phyloP scores from a whole-genome alignment of 2,888 invertebrate genomes.

The Spilarctia lutea region DNA sequence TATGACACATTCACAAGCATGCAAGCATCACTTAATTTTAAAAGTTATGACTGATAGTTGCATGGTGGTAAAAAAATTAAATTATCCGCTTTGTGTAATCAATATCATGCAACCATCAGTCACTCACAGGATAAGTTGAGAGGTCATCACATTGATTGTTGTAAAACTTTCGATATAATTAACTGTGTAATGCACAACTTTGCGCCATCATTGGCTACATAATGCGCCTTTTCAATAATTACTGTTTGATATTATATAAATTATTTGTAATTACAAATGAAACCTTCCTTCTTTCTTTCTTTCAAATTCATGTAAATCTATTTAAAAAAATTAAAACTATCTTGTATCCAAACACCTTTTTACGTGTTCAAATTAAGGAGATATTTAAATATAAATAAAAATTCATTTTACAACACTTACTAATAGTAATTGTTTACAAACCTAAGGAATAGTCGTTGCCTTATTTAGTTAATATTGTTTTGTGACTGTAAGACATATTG shows the following conservation, averaged over 20 bases:
- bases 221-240: conserved; percentile 37
- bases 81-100: neutral
- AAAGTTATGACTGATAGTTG: neutral
- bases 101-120: neutral
- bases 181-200: neutral
- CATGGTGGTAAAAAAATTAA: neutral
- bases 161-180: neutral
- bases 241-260: conserved; percentile 51
- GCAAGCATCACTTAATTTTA: neutral
- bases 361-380: conserved; percentile 72
- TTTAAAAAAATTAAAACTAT: conserved; percentile 56
- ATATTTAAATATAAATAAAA: conserved; percentile 58
- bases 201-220: conserved; percentile 27
- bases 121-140: too few species aligned
- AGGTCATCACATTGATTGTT: too few species aligned
- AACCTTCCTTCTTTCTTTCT: too few species aligned
- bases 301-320: conserved; percentile 58
- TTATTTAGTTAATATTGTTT: conserved; percentile 86
- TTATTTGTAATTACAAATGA: conserved; percentile 49
- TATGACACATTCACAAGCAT: neutral
- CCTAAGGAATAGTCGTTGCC: conserved; percentile 85
- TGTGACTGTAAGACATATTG: conserved; percentile 83
- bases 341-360: conserved; percentile 60
- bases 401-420: conserved; percentile 65
- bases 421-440: conserved; percentile 74